Percentiles rank a stretch among this genome's conserved stretches.
phyloP scores from a whole-genome alignment of 2,113 vertebrate genomes.

The Nycticorax nycticorax region DNA sequence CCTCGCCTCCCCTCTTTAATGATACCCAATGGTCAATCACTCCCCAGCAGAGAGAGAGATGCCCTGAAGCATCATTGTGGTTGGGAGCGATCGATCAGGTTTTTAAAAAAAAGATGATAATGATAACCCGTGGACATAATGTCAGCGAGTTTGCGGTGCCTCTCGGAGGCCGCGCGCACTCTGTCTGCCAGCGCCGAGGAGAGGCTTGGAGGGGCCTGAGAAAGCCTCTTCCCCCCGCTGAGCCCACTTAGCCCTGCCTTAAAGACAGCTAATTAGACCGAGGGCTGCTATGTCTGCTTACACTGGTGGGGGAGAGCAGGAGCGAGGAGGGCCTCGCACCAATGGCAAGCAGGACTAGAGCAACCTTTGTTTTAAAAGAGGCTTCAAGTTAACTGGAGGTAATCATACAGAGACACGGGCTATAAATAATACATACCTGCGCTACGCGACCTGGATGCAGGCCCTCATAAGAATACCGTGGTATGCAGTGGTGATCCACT shows the following conservation, averaged over 20 bases:
- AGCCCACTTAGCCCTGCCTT: slow-evolving; percentile 66
- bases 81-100: slow-evolving; percentile 86
- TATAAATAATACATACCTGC: slow-evolving; percentile 24
- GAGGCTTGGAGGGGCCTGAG: slow-evolving; percentile 55
- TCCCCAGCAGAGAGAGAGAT: slow-evolving; percentile 88
- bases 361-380: slow-evolving; percentile 49
- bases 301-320: background rate
- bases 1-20: slow-evolving; percentile 77
- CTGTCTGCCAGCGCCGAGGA: slow-evolving; percentile 28
- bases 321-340: background rate
- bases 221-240: slow-evolving; percentile 58
- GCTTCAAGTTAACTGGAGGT: slow-evolving; percentile 46
- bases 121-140: slow-evolving; percentile 94
- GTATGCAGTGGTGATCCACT: background rate
- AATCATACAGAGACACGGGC: background rate
- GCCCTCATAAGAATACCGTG: background rate
- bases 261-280: slow-evolving; percentile 71
- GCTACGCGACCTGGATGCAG: background rate
- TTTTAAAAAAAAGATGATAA: slow-evolving; percentile 80
- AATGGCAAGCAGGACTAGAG: background rate
- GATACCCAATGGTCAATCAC: slow-evolving; percentile 92
- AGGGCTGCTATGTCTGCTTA: slow-evolving; percentile 29
- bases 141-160: slow-evolving; percentile 80
- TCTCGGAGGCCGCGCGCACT: slow-evolving; percentile 66
- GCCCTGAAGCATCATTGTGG: slow-evolving; percentile 88